A percentile compares a stretch with the other conserved stretches of the same genome.
These are phyloP conservation scores for Drosophila hamatofila DNA, from an alignment of 2,888 invertebrate species.

Conservation along the genomic window DNA sequence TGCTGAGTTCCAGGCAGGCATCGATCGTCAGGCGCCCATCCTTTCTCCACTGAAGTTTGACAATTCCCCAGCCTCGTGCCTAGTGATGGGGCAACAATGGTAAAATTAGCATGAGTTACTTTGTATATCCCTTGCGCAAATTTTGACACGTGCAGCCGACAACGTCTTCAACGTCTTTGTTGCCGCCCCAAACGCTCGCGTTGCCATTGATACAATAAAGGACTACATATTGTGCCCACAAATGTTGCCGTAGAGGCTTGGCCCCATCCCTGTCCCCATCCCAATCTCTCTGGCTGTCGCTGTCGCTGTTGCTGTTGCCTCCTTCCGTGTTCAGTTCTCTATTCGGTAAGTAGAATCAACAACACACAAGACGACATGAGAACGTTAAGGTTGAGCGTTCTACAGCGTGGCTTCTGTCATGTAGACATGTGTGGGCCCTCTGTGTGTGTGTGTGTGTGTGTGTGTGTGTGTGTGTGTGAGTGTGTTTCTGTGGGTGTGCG, in stretches of 20 bases:
- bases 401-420: constrained; percentile 40
- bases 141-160: constrained; percentile 64
- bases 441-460: background rate
- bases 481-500: constrained; percentile 42
- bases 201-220: constrained; percentile 72
- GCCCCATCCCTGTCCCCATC: background rate
- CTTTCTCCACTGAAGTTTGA: background rate
- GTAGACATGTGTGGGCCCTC: constrained; percentile 9
- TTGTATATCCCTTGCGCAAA: constrained; percentile 74
- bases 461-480: constrained; percentile 3
- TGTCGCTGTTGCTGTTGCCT: constrained; percentile 1
- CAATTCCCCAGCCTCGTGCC: constrained; percentile 8
- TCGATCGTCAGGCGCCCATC: constrained; percentile 13
- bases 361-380: constrained; percentile 22
- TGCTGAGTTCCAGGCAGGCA: constrained; percentile 4
- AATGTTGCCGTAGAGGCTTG: constrained; percentile 44
- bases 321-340: constrained; percentile 49
- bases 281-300: background rate
- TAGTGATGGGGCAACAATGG: constrained; percentile 47
- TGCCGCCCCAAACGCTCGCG: constrained; percentile 20
- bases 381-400: constrained; percentile 32
- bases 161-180: constrained; percentile 9
- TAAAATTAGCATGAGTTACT: constrained; percentile 76
- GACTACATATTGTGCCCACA: constrained; percentile 56
- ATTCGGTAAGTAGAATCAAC: constrained; percentile 54